Conservation (phyloP, 1,140 invertebrate species). For the Atta colombica region DNA sequence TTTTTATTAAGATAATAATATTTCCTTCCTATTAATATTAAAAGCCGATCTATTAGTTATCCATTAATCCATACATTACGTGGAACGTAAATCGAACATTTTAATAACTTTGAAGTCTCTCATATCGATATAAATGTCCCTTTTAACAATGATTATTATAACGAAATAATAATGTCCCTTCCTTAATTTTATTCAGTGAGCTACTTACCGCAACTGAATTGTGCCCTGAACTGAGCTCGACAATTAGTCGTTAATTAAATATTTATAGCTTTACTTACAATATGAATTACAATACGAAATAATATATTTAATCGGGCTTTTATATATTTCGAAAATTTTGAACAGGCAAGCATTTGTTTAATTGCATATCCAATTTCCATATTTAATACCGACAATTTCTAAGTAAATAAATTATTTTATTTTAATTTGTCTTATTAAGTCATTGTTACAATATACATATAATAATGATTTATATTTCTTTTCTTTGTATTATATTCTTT, state of each 20-base stretch:
- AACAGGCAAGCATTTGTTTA: background rate
- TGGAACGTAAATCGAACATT: conserved; percentile 32
- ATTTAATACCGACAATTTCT: background rate
- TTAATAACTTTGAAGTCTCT: conserved; percentile 58
- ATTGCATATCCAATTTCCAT: background rate
- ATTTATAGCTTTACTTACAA: background rate
- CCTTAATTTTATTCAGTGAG: conserved; percentile 12
- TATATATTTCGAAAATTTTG: background rate
- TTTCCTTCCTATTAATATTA: conserved; percentile 40
- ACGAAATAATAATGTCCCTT: conserved; percentile 45
- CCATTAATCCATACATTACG: conserved; percentile 1
- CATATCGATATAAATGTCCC: conserved; percentile 44
- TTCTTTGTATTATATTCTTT: background rate
- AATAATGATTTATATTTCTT: background rate
- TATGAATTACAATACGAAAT: background rate
- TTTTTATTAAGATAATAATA: background rate
- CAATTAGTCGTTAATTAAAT: conserved; percentile 36
- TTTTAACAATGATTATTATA: conserved; percentile 53
- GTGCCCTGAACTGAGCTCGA: background rate
- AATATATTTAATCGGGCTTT: background rate
- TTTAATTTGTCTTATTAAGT: background rate
- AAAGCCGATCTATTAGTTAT: conserved; percentile 40
- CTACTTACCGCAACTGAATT: conserved; percentile 23
- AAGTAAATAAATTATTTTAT: conserved; percentile 3
- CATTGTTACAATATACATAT: background rate